phyloP scores from a whole-genome alignment of 2,113 vertebrate genomes.

The Chaetodon auriga region DNA sequence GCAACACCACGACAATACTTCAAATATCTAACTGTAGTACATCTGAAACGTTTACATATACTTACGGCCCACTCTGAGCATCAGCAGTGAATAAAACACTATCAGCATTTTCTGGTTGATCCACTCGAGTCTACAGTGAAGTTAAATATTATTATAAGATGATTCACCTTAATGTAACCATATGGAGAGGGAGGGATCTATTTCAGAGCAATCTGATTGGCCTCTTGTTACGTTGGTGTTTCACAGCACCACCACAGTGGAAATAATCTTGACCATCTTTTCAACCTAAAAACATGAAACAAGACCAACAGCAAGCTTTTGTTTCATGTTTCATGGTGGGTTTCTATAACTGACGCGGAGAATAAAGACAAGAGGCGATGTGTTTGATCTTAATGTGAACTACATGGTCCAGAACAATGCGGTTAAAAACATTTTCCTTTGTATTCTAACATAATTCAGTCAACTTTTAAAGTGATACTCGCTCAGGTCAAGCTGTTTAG shows the following conservation, averaged over 20 bases:
- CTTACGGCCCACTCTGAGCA: neutral
- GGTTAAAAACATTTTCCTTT: no score
- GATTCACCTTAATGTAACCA: neutral
- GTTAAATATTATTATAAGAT: neutral
- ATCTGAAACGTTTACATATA: neutral
- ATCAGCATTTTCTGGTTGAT: slow-evolving; percentile 1
- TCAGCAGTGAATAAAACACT: neutral
- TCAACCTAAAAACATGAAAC: neutral
- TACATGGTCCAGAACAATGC: no score
- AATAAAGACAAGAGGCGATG: neutral
- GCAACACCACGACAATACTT: neutral
- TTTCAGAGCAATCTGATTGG: slow-evolving; percentile 48
- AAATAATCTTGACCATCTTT: slow-evolving; percentile 26
- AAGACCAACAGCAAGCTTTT: neutral
- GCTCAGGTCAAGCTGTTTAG: no score
- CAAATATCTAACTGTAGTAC: no score
- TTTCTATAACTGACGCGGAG: neutral
- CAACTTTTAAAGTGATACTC: no score
- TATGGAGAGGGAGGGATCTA: slow-evolving; percentile 37
- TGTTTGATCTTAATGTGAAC: neutral
- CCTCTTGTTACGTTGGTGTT: neutral
- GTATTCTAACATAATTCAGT: no score
- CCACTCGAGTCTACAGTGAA: neutral
- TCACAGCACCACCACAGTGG: slow-evolving; percentile 26
- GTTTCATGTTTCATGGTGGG: neutral